phyloP scores from a whole-genome alignment of 92 coral and sea anemone genomes.

The Porites lobata region DNA sequence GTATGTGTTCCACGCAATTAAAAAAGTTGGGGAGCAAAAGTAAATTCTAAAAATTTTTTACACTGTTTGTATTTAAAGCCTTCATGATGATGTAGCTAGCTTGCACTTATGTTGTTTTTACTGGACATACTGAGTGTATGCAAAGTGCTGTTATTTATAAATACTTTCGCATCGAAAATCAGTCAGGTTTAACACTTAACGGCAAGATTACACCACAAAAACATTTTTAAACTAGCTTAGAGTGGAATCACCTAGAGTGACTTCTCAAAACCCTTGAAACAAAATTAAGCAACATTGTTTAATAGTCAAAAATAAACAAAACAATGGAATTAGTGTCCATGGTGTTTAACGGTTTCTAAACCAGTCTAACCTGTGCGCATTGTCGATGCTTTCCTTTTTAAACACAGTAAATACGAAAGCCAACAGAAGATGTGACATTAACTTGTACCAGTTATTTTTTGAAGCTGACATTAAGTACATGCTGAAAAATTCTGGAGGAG shows the following conservation, averaged over 20 bases:
- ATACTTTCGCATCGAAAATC: not conserved
- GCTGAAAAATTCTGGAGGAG: not conserved
- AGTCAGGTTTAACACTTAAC: not conserved
- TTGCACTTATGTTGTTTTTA: too few species aligned
- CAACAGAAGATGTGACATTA: constrained; percentile 17
- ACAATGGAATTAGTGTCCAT: not conserved
- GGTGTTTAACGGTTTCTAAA: not conserved
- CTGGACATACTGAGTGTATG: not conserved
- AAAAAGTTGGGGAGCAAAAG: not conserved
- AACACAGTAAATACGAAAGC: constrained; percentile 10
- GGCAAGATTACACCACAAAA: too few species aligned
- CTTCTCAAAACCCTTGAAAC: too few species aligned
- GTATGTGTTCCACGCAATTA: not conserved
- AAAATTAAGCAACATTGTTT: too few species aligned
- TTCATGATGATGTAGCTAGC: not conserved
- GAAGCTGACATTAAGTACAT: constrained; percentile 28
- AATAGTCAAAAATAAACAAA: too few species aligned
- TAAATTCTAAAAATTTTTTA: not conserved
- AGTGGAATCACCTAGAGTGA: too few species aligned
- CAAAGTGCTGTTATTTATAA: not conserved
- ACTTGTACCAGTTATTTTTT: constrained; percentile 31
- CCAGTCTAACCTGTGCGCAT: not conserved
- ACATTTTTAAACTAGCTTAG: too few species aligned
- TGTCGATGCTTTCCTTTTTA: constrained; percentile 28
- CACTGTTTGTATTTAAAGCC: not conserved